Conservation (phyloP, 1,140 invertebrate genomes). For the Lamellibrachia luymesi region DNA sequence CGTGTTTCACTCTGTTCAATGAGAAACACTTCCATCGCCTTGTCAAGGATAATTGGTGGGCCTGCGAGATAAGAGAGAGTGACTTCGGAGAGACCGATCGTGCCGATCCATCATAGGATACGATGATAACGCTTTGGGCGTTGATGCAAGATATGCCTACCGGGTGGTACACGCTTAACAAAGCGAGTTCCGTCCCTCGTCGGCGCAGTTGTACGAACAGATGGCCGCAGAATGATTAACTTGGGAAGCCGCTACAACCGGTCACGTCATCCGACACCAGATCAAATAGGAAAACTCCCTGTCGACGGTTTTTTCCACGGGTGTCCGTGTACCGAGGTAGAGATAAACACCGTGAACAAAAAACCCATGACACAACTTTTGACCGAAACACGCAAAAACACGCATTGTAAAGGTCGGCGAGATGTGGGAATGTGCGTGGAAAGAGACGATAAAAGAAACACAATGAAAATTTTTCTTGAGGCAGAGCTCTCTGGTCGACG, state of each 20-base stretch:
- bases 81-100: not conserved
- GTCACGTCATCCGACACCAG: not conserved
- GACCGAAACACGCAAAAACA: too few relatives aligned
- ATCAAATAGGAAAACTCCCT: not conserved
- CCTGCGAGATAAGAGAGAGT: not conserved
- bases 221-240: too few relatives aligned
- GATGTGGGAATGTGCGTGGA: conserved; percentile 2
- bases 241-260: not conserved
- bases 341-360: not conserved
- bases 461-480: not conserved
- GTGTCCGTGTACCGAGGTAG: not conserved
- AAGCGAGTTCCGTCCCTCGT: not conserved
- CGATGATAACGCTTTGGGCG: not conserved
- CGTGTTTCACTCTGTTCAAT: not conserved
- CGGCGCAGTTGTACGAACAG: not conserved
- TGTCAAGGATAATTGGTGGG: not conserved
- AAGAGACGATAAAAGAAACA: not conserved
- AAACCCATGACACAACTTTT: too few relatives aligned
- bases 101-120: not conserved
- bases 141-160: not conserved
- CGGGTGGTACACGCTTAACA: not conserved
- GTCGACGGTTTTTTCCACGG: not conserved
- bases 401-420: not conserved
- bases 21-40: not conserved
- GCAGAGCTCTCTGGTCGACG: not conserved